Conservation (phyloP, 2,797 vertebrate species). For the Hafferia zeledoni region DNA sequence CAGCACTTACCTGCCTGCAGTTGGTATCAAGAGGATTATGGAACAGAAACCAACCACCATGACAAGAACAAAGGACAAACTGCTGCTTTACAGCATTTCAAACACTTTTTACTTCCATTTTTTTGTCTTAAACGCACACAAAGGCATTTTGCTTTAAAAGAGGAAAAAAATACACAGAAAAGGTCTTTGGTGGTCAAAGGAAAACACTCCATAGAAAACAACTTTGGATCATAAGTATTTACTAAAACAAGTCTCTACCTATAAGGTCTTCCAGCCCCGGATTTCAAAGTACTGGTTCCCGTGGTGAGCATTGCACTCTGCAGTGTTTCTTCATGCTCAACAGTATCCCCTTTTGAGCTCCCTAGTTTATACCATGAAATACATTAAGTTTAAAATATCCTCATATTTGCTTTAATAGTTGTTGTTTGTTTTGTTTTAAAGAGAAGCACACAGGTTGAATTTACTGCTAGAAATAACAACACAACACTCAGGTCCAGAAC, state of each 20-base stretch:
- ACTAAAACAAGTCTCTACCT: background rate
- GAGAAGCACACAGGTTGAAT: background rate
- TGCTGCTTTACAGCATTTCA: background rate
- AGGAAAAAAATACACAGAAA: background rate
- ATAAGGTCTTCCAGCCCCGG: background rate
- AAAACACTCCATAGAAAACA: slow-evolving; percentile 20
- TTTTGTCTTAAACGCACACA: background rate
- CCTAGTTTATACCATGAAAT: background rate
- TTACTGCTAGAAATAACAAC: background rate
- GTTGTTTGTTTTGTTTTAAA: background rate
- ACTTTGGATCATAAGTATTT: background rate
- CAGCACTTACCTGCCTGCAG: background rate
- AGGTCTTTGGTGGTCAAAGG: background rate
- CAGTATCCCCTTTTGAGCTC: background rate
- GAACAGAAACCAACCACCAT: background rate
- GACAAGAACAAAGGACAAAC: background rate
- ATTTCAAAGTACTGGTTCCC: background rate
- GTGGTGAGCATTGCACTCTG: accelerated
- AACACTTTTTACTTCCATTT: background rate
- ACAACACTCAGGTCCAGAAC: background rate
- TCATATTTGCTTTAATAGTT: background rate
- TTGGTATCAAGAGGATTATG: background rate
- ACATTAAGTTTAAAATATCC: background rate
- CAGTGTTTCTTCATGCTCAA: background rate
- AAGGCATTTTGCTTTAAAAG: background rate